Conservation (phyloP, 2,113 vertebrate species). For the Erinaceus europaeus region DNA sequence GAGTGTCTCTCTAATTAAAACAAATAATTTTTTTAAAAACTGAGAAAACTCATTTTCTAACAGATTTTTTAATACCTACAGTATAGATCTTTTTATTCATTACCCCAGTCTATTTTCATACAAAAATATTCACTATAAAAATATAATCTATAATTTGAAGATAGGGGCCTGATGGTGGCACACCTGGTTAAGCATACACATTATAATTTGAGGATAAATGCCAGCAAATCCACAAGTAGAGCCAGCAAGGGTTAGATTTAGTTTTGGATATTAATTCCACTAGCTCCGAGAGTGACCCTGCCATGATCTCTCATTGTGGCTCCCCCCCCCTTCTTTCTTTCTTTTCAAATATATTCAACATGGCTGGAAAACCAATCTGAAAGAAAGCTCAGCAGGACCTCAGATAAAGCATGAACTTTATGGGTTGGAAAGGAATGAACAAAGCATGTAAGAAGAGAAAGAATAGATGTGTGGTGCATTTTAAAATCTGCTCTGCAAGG, state of each 20-base stretch:
- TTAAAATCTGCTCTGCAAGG: constrained; percentile 49
- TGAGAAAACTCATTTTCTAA: not conserved
- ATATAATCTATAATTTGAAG: constrained; percentile 25
- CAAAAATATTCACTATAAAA: constrained; percentile 40
- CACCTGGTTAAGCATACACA: too few species aligned
- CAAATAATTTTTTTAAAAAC: too few species aligned
- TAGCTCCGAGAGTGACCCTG: not conserved
- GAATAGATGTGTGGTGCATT: constrained; percentile 23
- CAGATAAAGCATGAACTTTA: constrained; percentile 48
- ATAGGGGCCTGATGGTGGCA: too few species aligned
- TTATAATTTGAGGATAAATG: constrained; percentile 33
- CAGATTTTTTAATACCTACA: not conserved
- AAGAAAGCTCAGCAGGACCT: constrained; percentile 54
- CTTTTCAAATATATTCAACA: constrained; percentile 56
- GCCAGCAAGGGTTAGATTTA: constrained; percentile 17
- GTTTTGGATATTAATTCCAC: constrained; percentile 7
- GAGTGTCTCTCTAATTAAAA: too few species aligned
- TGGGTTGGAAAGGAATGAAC: constrained; percentile 32
- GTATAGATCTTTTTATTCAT: not conserved
- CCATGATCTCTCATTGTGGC: not conserved
- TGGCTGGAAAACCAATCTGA: constrained; percentile 29
- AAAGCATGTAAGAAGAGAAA: constrained; percentile 56
- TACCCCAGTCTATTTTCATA: constrained; percentile 17
- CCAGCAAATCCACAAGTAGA: not conserved
- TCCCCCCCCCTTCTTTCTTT: not conserved